Conservation (phyloP, 2,113 vertebrate species). For the Carassius carassius region DNA sequence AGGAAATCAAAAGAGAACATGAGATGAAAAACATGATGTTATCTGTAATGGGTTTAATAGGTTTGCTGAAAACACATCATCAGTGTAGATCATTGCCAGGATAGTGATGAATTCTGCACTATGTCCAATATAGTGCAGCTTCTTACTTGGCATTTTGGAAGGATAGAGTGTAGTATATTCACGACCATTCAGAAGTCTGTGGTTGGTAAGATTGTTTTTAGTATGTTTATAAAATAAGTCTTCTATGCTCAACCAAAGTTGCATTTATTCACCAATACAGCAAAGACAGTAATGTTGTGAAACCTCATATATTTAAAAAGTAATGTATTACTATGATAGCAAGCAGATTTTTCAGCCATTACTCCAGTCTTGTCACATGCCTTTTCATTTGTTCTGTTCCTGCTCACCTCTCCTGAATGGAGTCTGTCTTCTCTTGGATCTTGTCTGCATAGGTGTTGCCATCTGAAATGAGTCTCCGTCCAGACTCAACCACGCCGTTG, state of each 20-base stretch:
- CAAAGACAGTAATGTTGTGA: background rate
- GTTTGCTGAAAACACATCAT: background rate
- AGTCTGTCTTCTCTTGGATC: conserved; percentile 90
- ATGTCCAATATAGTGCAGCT: background rate
- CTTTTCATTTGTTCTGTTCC: background rate
- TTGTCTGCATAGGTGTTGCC: conserved; percentile 84
- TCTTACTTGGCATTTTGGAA: background rate
- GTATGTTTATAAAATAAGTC: background rate
- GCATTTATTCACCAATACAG: background rate
- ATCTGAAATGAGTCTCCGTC: conserved; percentile 83
- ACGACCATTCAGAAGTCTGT: background rate
- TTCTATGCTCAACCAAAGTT: background rate
- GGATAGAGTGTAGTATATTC: background rate
- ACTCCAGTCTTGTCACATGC: background rate
- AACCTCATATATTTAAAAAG: background rate
- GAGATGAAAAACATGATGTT: background rate
- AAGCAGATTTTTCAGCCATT: background rate
- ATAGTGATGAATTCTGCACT: background rate
- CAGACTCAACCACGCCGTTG: conserved; percentile 82
- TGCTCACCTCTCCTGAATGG: conserved; percentile 86
- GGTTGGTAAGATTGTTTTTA: background rate
- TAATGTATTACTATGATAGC: background rate
- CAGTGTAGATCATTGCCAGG: background rate
- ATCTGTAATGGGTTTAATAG: background rate
- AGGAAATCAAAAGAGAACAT: background rate